Percentiles rank a stretch among this genome's conserved stretches.
phyloP scores from a whole-genome alignment of 2,888 invertebrate genomes.

The Tenthredo livida region DNA sequence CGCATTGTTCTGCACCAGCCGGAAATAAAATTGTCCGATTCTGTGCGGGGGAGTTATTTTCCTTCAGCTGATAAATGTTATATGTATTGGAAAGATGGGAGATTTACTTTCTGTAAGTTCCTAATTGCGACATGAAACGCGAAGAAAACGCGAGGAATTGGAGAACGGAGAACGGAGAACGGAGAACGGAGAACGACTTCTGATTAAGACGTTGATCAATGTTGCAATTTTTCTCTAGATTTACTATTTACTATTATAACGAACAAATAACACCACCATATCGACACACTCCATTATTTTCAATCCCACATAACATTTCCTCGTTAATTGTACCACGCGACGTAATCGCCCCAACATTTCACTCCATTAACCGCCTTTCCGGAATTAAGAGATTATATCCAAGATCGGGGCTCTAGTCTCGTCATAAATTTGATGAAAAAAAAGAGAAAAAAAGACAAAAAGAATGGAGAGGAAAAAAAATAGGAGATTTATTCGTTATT shows the following conservation, averaged over 20 bases:
- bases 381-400: constrained; percentile 26
- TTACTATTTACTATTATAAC: neutral
- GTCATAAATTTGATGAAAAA: neutral
- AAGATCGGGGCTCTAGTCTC: neutral
- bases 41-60: neutral
- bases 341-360: neutral
- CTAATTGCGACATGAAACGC: constrained; percentile 1
- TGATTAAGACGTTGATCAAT: constrained; percentile 47
- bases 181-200: neutral
- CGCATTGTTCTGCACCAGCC: neutral
- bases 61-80: neutral
- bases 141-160: neutral
- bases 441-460: neutral
- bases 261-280: neutral
- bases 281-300: constrained; percentile 37
- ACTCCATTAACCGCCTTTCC: constrained; percentile 6
- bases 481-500: neutral
- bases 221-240: constrained; percentile 5
- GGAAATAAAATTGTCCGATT: constrained; percentile 4
- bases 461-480: neutral
- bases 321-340: constrained; percentile 28
- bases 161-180: neutral
- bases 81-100: neutral
- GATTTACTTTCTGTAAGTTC: neutral
- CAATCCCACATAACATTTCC: constrained; percentile 38